Evolutionary conservation across 1,140 invertebrate genomes (phyloP).

Genomic region (Pogonus chalceus): DNA sequence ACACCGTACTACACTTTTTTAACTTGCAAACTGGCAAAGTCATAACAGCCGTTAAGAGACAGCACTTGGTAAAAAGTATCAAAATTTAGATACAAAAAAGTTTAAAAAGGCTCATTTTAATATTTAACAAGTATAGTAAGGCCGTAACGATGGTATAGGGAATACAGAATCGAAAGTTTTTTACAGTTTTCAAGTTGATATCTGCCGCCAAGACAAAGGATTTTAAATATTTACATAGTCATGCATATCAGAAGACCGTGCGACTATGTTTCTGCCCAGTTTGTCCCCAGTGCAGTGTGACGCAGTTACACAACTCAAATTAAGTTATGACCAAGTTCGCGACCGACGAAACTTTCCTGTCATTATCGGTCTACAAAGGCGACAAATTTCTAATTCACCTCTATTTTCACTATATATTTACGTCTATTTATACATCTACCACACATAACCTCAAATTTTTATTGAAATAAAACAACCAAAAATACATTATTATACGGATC

Average conservation of each 20-base stretch:
- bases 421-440: no score
- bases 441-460: no score
- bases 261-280: background rate
- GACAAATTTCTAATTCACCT: no score
- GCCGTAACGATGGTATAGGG: constrained; percentile 18
- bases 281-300: background rate
- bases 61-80: background rate
- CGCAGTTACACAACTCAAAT: constrained; percentile 1
- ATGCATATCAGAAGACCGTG: constrained; percentile 3
- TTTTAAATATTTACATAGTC: constrained; percentile 8
- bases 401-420: no score
- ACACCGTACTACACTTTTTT: background rate
- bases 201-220: background rate
- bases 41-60: constrained; percentile 3
- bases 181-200: constrained; percentile 7
- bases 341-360: background rate
- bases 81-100: background rate
- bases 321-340: constrained; percentile 3
- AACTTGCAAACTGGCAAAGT: background rate
- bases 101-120: constrained; percentile 15
- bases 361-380: no score
- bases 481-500: no score
- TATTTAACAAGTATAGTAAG: constrained; percentile 17
- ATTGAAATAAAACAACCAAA: no score
- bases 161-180: constrained; percentile 15